These are phyloP conservation scores for Amphiprion percula DNA, from an alignment of 2,113 vertebrate species.

Conservation along the genomic window DNA sequence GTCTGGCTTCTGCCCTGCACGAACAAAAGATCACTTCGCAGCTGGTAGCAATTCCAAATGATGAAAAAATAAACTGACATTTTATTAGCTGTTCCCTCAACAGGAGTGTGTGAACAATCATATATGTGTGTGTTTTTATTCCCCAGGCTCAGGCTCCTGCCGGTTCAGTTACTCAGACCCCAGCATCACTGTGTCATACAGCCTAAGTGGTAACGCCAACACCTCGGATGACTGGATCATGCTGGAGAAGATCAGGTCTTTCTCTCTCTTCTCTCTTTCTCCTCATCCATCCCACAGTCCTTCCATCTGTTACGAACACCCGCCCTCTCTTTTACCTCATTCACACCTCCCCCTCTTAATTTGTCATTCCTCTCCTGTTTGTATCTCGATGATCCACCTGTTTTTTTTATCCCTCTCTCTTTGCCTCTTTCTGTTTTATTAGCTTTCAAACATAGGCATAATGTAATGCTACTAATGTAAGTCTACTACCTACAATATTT, in stretches of 20 bases:
- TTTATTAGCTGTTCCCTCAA: slow-evolving; percentile 10
- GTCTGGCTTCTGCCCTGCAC: slow-evolving; percentile 21
- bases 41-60: slow-evolving; percentile 34
- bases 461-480: slow-evolving; percentile 7
- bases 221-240: slow-evolving; percentile 92
- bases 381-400: slow-evolving; percentile 44
- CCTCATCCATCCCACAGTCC: slow-evolving; percentile 56
- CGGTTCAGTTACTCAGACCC: slow-evolving; percentile 97
- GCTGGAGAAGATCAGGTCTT: slow-evolving; percentile 95
- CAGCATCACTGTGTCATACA: slow-evolving; percentile 91
- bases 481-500: slow-evolving; percentile 13
- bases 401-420: slow-evolving; percentile 43
- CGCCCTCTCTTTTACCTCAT: slow-evolving; percentile 42
- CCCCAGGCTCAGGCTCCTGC: slow-evolving; percentile 93
- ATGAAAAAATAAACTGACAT: slow-evolving; percentile 35
- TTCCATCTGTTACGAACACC: slow-evolving; percentile 72
- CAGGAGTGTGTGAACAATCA: slow-evolving; percentile 2
- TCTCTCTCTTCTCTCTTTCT: slow-evolving; percentile 59
- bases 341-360: slow-evolving; percentile 70
- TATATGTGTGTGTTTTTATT: slow-evolving; percentile 51
- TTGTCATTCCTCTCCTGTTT: slow-evolving; percentile 57
- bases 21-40: slow-evolving; percentile 35
- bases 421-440: slow-evolving; percentile 23
- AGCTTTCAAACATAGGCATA: slow-evolving; percentile 28
- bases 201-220: slow-evolving; percentile 83